phyloP scores from a whole-genome alignment of 2,888 invertebrate genomes.

The Plutella xylostella region DNA sequence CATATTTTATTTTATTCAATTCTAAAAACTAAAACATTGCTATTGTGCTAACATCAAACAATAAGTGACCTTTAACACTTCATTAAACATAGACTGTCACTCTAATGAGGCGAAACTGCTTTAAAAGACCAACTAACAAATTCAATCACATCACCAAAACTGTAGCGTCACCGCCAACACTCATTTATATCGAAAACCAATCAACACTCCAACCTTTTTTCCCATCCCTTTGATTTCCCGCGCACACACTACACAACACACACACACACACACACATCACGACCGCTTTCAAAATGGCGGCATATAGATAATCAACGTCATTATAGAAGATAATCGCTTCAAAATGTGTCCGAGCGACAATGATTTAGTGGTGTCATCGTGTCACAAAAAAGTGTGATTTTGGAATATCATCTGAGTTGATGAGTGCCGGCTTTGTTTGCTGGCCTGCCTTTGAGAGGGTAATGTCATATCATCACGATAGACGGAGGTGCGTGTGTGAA shows the following conservation, averaged over 20 bases:
- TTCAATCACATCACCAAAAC: conserved; percentile 4
- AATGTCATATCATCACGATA: not conserved
- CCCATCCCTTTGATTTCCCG: conserved; percentile 11
- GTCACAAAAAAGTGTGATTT: conserved; percentile 36
- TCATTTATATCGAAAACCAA: conserved; percentile 9
- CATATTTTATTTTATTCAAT: too few relatives aligned
- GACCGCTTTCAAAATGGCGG: conserved; percentile 2
- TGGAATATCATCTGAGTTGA: conserved; percentile 34
- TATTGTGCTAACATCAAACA: too few relatives aligned
- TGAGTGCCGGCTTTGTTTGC: conserved; percentile 23
- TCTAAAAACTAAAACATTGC: too few relatives aligned
- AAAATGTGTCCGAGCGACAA: conserved; percentile 23
- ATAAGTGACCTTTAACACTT: too few relatives aligned
- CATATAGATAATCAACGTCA: conserved; percentile 18
- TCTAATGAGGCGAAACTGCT: not conserved
- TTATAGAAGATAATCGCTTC: conserved; percentile 26
- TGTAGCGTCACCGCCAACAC: conserved; percentile 4
- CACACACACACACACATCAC: too few relatives aligned
- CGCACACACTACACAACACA: conserved; percentile 5
- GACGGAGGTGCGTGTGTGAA: too few relatives aligned
- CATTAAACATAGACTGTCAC: too few relatives aligned
- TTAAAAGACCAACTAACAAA: not conserved
- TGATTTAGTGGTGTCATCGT: conserved; percentile 29
- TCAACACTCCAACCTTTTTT: conserved; percentile 7
- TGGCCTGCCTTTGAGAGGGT: not conserved